Evolutionary conservation across 2,888 invertebrate genomes (phyloP), one percentile per base, ranked within the genome.

Genomic region (Oligia strigilis): DNA sequence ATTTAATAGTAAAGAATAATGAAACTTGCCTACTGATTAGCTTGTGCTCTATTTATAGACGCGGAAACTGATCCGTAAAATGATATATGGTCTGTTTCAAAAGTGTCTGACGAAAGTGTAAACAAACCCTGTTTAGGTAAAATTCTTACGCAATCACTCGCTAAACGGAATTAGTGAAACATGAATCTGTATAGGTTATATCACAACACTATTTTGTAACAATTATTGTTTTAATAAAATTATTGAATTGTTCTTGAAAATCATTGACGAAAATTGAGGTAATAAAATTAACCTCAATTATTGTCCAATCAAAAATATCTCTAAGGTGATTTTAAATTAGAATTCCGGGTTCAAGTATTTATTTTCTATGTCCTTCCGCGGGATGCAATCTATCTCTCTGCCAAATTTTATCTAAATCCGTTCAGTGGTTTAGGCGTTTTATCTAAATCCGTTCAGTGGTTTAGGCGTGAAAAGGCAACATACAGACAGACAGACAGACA

Each of bases 31-130:
- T 29, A 36, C 72, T 78, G 17, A 72, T 81, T 78, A 55, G 4
- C 13, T 60, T 55, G 46, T 71, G 49, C 4, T 69, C 13, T 65
- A 70, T 75, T 83, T 77, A 52, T 77, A 64, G 40, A 70, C 19
- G 69, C 71, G 76, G 72, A 85, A 77, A 60, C 76, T 29, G 14
- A 58, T 72, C 3, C 13, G 2, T 5, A 46, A 36, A n/a, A n/a
- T 14, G 19, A 46, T 29, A 65, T 17, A 43, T 19, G 29, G 13
- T 23, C 8, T 14, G 23, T 14, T 1, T 4, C 0, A 52, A 36
- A 52, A 36, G 2, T 70, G 1, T 70, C 29, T 52, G 19, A 36
- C 11, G 8, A 52, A 36, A 36, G 58, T 58, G 23, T 58, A 58
- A 58, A 58, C 23, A 52, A 36, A 49, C 49, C 6, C 49, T 3